Evolutionary conservation across 2,888 invertebrate genomes (phyloP), one percentile per base, ranked within the genome.

Genomic region (Lingula anatina): DNA sequence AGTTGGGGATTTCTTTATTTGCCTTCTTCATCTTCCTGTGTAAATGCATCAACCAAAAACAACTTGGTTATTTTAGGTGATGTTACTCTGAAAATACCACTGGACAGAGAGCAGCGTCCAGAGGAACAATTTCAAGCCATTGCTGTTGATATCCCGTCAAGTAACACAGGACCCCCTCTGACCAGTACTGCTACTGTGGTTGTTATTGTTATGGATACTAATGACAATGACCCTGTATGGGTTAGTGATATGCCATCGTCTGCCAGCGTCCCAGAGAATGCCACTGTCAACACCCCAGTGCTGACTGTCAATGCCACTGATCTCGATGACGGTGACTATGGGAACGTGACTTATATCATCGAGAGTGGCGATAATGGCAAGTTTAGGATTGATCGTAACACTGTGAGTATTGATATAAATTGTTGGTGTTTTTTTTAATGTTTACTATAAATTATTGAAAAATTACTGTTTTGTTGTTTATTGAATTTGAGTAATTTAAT

Each of bases 211-310:
- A 80, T 84, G 45, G 89, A 90, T 68, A 81, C 86, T 1, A 90
- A 90, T 66, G 90, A 90, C 65, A 88, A 90, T 70, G 81, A 82
- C 52, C 90, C 90, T 0, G 76, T 81, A 42, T 89, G 89, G 70
- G 53, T 64, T 0, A 60, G 57, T 5, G 57, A 65, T 15, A 3
- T 37, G 20, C 31, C 43, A 1, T n/a, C n/a, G n/a, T 40, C 25
- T 5, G 59, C 57, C 44, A 28, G 44, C 12, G 52, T 68, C 12
- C 35, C 51, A 23, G 73, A 73, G 49, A 57, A 67, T 50, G 63
- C 58, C 5, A 40, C 25, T 4, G 48, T 58, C 7, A 60, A 58
- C 21, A 60, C 61, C 2, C 81, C 82, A 15, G 81, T 91, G 25
- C 70, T 86, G 2, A 83, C 81, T 1, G 86, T 89, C 0, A 81